These are phyloP conservation scores for Drosophila carrolli DNA, from an alignment of 1,140 invertebrate species.

Conservation along the genomic window DNA sequence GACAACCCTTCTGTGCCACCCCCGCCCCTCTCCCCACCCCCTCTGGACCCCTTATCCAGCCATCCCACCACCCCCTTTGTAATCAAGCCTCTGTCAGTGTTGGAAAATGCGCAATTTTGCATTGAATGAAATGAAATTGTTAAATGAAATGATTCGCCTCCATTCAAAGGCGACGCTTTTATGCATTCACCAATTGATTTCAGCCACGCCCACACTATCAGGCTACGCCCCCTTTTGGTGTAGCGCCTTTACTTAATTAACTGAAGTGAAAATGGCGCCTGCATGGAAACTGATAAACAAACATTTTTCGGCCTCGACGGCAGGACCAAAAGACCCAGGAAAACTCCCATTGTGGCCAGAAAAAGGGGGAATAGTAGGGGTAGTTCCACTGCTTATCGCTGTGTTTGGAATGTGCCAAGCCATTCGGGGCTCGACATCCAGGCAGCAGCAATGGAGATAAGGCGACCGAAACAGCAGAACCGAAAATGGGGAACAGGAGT, in stretches of 20 bases:
- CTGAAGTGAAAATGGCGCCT: constrained; percentile 79
- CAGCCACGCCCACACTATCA: constrained; percentile 35
- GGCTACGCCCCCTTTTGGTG: constrained; percentile 1
- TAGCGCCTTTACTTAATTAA: constrained; percentile 77
- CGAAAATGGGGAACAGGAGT: constrained; percentile 7
- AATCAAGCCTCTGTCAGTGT: constrained; percentile 74
- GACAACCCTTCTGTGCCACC: constrained; percentile 46
- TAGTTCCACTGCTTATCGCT: constrained; percentile 52
- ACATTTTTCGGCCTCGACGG: constrained; percentile 52
- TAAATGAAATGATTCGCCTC: constrained; percentile 75
- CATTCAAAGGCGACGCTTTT: constrained; percentile 50
- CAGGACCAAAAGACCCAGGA: constrained; percentile 16
- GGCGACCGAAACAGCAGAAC: constrained; percentile 16
- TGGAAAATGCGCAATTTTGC: constrained; percentile 70
- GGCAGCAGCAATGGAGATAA: constrained; percentile 35
- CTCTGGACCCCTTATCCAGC: too few relatives aligned
- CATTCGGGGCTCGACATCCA: constrained; percentile 55
- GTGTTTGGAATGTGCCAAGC: constrained; percentile 60
- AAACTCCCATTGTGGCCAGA: constrained; percentile 11
- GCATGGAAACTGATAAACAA: constrained; percentile 68
- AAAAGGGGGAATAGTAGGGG: constrained; percentile 4
- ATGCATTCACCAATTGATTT: constrained; percentile 57
- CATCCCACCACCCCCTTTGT: constrained; percentile 7
- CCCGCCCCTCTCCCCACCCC: too few relatives aligned
- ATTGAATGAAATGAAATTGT: constrained; percentile 76